phyloP scores from a whole-genome alignment of 2,113 vertebrate species.

The Antennarius striatus region DNA sequence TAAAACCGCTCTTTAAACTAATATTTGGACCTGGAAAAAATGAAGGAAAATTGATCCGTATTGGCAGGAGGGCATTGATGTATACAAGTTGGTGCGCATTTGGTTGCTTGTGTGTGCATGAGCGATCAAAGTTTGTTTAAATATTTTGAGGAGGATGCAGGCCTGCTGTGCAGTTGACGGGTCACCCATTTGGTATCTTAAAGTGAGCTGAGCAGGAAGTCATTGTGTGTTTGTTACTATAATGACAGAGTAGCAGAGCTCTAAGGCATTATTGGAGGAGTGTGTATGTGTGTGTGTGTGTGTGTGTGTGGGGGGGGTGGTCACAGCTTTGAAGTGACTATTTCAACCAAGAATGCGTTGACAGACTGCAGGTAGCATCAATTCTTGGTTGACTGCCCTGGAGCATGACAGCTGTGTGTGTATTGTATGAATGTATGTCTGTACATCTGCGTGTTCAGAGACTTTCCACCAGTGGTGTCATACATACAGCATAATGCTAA shows the following conservation, averaged over 20 bases:
- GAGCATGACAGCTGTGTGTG: conserved; percentile 69
- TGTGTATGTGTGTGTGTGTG: too few relatives aligned
- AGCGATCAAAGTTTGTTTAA: conserved; percentile 57
- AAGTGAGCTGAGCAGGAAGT: conserved; percentile 66
- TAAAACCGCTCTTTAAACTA: conserved; percentile 12
- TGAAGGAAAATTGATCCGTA: not conserved
- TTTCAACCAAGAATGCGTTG: conserved; percentile 67
- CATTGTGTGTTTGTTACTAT: conserved; percentile 55
- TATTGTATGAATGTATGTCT: conserved; percentile 20
- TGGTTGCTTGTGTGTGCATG: conserved; percentile 17
- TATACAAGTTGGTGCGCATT: conserved; percentile 10
- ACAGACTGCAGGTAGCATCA: conserved; percentile 67
- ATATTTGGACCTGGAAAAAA: conserved; percentile 10
- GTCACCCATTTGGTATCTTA: conserved; percentile 61
- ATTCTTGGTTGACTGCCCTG: conserved; percentile 34
- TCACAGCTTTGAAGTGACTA: conserved; percentile 69
- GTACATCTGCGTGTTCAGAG: not conserved
- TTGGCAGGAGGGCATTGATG: conserved; percentile 5
- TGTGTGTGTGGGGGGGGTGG: not conserved
- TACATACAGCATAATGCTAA: not conserved
- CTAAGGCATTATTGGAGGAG: conserved; percentile 43
- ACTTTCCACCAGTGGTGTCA: too few relatives aligned
- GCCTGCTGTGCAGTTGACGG: conserved; percentile 49
- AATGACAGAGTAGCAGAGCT: conserved; percentile 71
- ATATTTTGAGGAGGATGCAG: conserved; percentile 57